Evolutionary conservation across 2,797 vertebrate species (phyloP), one percentile per base, ranked within the genome.

Genomic region (Arremon aurantiirostris): DNA sequence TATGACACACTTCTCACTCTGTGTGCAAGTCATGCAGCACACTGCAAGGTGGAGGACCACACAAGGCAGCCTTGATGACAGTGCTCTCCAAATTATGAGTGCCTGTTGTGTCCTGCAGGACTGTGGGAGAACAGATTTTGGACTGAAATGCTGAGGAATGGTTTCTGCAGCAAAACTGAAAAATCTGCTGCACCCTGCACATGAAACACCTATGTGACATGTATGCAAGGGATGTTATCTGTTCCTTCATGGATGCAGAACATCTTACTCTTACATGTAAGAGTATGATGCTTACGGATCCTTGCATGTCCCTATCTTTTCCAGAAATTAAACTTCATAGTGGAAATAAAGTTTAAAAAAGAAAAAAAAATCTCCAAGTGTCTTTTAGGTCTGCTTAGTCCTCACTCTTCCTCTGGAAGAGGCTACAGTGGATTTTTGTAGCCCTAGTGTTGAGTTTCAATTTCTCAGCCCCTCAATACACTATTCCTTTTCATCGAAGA

Each of bases 321-420:
- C 49, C 77, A 89, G 77, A 88, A 90, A 71, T 79, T 6, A 64
- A 84, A 86, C 7, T 64, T 82, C 9, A n/a, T 66, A n/a, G 46
- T 46, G n/a, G 20, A 88, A 82, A 72, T 34, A 4, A 50, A 8
- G 42, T 35, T 20, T 18, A 14, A 82, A 73, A 79, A 39, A 53
- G 0, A 11, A 41, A 57, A 70, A 19, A 57, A 63, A 56, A 16
- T 24, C 4, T 11, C 0, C 0, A 37, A 44, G 21, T 34, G 7
- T 34, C 18, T 66, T 78, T 69, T 44, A 80, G 37, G 19, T 64
- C 24, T 81, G 7, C 12, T 79, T 63, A n/a, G 6, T 59, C 42
- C 47, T 70, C 9, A 30, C 32, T 64, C 34, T 49, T 72, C 11
- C 14, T 83, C 18, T 60, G 44, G 19, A n/a, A 56, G 41, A 70